Evolutionary conservation across 2,888 invertebrate species (phyloP), one percentile per base, ranked within the genome.

Genomic region (Clunio marinus): DNA sequence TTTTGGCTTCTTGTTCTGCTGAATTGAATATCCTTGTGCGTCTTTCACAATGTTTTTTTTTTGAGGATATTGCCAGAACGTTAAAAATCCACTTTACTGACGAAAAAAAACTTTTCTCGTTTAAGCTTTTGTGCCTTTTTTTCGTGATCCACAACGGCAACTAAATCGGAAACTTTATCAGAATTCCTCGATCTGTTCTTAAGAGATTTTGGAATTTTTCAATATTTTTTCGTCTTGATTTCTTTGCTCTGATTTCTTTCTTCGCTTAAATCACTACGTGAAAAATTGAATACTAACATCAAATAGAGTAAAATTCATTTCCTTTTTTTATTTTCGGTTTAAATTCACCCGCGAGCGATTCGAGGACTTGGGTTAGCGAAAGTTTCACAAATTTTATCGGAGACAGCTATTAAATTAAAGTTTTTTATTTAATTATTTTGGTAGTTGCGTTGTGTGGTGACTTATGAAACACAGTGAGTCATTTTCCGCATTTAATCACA

Each of bases 161-260:
- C 63, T 63, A 63, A 63, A 63, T 63, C 46, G 63, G 63, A 63
- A 63, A 63, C 46, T 63, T 63, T 63, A 63, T 63, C 63, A 46
- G 41, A 46, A 27, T 46, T 25, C 37, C 46, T 46, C 63, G 37
- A 63, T 63, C 60, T 60, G 7, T 51, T 32, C 51, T 17, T 2
- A 15, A 41, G 57, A 57, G 57, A 57, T 57, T 57, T 17, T 20
- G 51, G 22, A 32, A 51, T n/a, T 46, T 63, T 63, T 45, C 24
- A 27, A 22, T 20, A 27, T 45, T 28, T 63, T 37, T n/a, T n/a
- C n/a, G n/a, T n/a, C n/a, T n/a, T n/a, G n/a, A n/a, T 27, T 45
- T 13, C 27, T 24, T 41, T 37, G 1, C 20, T 22, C 22, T 8
- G 15, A 1, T 10, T 8, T 35, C 15, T 37, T 37, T 60, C 22